Base-by-base conservation (phyloP, 1,140 invertebrate genomes). In the Anadara kagoshimensis region DNA sequence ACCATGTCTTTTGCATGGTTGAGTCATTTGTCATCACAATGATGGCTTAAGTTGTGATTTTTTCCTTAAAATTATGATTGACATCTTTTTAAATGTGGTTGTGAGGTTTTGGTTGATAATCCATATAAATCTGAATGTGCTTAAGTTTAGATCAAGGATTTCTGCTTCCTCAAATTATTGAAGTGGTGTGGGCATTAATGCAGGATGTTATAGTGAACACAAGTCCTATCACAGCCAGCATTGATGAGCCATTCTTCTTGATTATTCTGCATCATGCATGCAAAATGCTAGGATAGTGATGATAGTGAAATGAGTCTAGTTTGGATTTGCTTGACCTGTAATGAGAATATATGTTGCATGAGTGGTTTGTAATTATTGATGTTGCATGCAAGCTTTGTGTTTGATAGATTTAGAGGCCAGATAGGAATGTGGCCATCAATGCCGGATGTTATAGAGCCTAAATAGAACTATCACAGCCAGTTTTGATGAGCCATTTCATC, bases 221-320 rank as follows among this genome's bases (percentile, higher is more conserved):
- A 81, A 83, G 87, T 90, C 93, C 94, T 95, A 95, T 95, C 94
- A 95, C 94, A 95, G 94, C 93, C 93, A 94, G 93, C 93, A 93
- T 94, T 95, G 94, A 95, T 95, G 94, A 95, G 94, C 94, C 93
- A 90, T 90, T 92, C 29, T 36, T 36, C 29, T 36, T 36, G 29
- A 7, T 36, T 36, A 36, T 3, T 36, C 29, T 36, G 29, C 29
- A 3, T 3, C 29, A 36, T 36, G 29, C 29, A 36, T 36, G 29
- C 7, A 36, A 36, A n/a, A n/a, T n/a, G n/a, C n/a, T n/a, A n/a
- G n/a, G n/a, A n/a, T n/a, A n/a, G n/a, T n/a, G n/a, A n/a, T n/a
- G n/a, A n/a, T n/a, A n/a, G n/a, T n/a, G n/a, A n/a, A n/a, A n/a
- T n/a, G n/a, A n/a, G n/a, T n/a, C n/a, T n/a, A n/a, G n/a, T n/a